Evolutionary conservation across 2,797 vertebrate species (phyloP).

Genomic region (Catostomus latipinnis): DNA sequence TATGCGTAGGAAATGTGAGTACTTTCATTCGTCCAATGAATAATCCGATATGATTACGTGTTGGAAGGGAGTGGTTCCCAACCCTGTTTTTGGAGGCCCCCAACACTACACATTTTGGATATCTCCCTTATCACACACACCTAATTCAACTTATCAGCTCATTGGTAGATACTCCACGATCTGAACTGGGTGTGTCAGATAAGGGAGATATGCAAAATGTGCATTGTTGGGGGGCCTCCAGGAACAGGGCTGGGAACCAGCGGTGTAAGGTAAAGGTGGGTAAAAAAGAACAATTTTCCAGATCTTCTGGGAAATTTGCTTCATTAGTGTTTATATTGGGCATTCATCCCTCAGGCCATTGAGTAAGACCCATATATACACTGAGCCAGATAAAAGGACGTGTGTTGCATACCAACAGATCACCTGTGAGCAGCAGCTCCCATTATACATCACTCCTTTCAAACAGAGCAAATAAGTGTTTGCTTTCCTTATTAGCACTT

Average conservation of each 20-base stretch:
- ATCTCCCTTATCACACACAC: too few species aligned
- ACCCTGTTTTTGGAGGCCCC: too few species aligned
- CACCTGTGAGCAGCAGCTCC: neutral
- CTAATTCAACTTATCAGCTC: too few species aligned
- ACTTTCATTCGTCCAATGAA: neutral
- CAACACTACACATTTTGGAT: too few species aligned
- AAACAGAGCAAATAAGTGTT: neutral
- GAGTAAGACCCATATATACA: neutral
- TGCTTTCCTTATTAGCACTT: constrained; percentile 22
- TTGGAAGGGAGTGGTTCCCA: neutral
- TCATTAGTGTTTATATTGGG: constrained; percentile 19
- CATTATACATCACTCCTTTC: neutral
- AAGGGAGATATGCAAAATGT: too few species aligned
- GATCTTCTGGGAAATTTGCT: neutral
- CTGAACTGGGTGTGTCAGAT: too few species aligned
- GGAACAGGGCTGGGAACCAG: too few species aligned
- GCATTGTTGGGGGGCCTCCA: too few species aligned
- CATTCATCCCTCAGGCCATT: neutral
- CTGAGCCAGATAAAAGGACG: neutral
- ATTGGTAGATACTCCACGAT: too few species aligned
- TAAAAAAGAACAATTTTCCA: neutral
- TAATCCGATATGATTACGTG: neutral
- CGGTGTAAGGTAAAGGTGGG: neutral
- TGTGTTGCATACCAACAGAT: constrained; percentile 11
- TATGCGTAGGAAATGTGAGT: neutral